Base-by-base conservation (phyloP, 1,140 invertebrate genomes). In the Charaxes varanes region DNA sequence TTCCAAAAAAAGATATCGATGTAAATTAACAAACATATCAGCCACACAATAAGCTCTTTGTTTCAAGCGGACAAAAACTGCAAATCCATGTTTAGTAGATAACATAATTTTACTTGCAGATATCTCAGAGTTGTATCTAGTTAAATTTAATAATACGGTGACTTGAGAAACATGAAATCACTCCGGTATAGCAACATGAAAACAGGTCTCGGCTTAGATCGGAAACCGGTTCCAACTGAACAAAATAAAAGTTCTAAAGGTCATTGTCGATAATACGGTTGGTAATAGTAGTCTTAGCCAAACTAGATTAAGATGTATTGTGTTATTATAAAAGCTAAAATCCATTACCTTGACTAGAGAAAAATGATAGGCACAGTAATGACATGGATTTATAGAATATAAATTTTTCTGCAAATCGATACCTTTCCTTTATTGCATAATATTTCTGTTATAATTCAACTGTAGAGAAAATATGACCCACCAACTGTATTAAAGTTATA, bases 241-340 rank as follows among this genome's bases (percentile, higher is more conserved):
- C 69, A 40, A 69, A 69, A 69, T 74, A 69, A 69, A 62, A 72
- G 61, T 67, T 59, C 45, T 61, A 74, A 74, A 74, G 70, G 70
- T 74, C 70, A 74, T 62, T 71, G 67, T 43, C 70, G 67, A 67
- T 65, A 61, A 31, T 34, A 44, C 45, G 17, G 27, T 41, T 44
- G 41, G 56, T 32, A 58, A 38, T 34, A 49, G 37, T 44, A 21
- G 14, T 8, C 18, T 40, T 34, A 24, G 26, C 23, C 36, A 35
- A 16, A 30, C 44, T 33, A 48, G 28, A 56, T 31, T 41, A 13
- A 26, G 31, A 24, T 50, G 17, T 37, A 27, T 26, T 35, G 21
- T 33, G 2, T 35, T 14, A 12, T 18, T 19, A 40, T 48, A 41
- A 26, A 35, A 13, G 19, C 26, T 19, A 36, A 18, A 33, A 48